phyloP scores from a whole-genome alignment of 1,140 invertebrate genomes.

The Megalonaias nervosa region DNA sequence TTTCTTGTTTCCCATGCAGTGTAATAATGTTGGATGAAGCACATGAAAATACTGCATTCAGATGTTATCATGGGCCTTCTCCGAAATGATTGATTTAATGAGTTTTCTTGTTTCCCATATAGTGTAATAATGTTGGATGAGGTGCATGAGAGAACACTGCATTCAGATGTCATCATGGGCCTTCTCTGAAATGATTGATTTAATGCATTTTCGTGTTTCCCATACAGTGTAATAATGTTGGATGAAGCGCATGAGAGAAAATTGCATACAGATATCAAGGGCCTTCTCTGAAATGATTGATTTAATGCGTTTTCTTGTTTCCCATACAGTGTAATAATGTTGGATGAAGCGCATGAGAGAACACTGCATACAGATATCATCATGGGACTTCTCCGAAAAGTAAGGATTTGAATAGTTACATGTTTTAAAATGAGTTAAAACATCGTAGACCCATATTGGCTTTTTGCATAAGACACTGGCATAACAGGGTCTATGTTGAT shows the following conservation, averaged over 20 bases:
- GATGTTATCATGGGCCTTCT: constrained; percentile 96
- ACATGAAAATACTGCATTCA: constrained; percentile 90
- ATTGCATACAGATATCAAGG: constrained; percentile 92
- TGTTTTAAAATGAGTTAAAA: too few relatives aligned
- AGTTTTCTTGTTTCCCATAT: constrained; percentile 23
- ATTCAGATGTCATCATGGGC: constrained; percentile 96
- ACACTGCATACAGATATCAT: constrained; percentile 94
- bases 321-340: constrained; percentile 81
- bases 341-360: constrained; percentile 98
- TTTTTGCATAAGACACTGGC: too few relatives aligned
- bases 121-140: constrained; percentile 94
- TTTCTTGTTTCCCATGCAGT: too few relatives aligned
- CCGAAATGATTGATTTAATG: too few relatives aligned
- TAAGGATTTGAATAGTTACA: constrained; percentile 74
- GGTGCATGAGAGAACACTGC: constrained; percentile 93
- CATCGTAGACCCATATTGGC: too few relatives aligned
- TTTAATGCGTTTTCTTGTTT: constrained; percentile 2
- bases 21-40: constrained; percentile 97
- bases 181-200: constrained; percentile 86
- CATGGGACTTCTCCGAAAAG: constrained; percentile 90
- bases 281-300: constrained; percentile 73
- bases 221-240: constrained; percentile 83
- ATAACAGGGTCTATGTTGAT: too few relatives aligned
- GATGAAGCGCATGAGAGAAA: constrained; percentile 98
- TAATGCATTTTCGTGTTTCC: neutral